A percentile compares a stretch with the other conserved stretches of the same genome.
These are phyloP conservation scores for Meda fulgida DNA, from an alignment of 2,797 vertebrate species.

Conservation along the genomic window DNA sequence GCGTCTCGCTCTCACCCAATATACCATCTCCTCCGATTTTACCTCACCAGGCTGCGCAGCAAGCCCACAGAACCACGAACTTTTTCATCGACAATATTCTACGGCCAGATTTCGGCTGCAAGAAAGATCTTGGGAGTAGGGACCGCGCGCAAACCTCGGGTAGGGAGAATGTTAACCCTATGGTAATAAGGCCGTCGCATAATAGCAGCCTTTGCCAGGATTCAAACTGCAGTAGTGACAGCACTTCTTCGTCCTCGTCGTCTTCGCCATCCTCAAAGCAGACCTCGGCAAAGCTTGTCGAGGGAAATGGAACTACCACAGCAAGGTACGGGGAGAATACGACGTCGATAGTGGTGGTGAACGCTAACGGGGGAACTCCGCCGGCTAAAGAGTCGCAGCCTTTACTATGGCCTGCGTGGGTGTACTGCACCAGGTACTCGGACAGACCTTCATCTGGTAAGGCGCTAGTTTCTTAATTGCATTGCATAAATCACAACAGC, in stretches of 20 bases:
- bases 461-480: conserved; percentile 67
- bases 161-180: conserved; percentile 86
- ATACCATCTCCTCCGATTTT: conserved; percentile 82
- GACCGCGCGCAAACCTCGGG: conserved; percentile 85
- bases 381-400: conserved; percentile 85
- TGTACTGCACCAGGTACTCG: conserved; percentile 96
- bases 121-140: conserved; percentile 83
- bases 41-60: conserved; percentile 83
- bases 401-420: conserved; percentile 95
- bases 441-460: conserved; percentile 98
- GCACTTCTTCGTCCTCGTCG: conserved; percentile 78
- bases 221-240: conserved; percentile 89
- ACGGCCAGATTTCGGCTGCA: conserved; percentile 95
- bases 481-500: background rate
- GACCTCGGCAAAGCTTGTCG: conserved; percentile 79
- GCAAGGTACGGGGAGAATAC: conserved; percentile 85
- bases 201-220: conserved; percentile 84
- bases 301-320: conserved; percentile 70
- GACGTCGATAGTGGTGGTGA: conserved; percentile 85
- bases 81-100: conserved; percentile 98
- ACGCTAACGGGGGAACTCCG: conserved; percentile 81
- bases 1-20: conserved; percentile 88
- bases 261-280: conserved; percentile 75
- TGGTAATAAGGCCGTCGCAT: conserved; percentile 81
- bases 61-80: conserved; percentile 91